Conservation (phyloP, 2,797 vertebrate species). For the Triplophysa bombifrons region DNA sequence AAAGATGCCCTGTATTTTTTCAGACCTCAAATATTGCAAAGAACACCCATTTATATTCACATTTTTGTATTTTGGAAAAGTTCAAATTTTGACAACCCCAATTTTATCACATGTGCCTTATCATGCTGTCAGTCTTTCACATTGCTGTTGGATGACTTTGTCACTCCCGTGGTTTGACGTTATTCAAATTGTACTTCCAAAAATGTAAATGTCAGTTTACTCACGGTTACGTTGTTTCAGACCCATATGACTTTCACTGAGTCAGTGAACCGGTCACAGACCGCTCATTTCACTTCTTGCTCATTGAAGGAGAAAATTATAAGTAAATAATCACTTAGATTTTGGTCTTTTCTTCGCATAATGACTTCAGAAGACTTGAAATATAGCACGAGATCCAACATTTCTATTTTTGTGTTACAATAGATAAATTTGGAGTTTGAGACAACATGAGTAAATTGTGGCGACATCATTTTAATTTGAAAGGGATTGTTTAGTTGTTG, state of each 20-base stretch:
- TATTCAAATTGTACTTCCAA: too few species aligned
- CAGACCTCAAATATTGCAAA: too few species aligned
- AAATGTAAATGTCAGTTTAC: neutral
- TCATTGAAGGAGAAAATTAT: neutral
- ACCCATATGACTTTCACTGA: neutral
- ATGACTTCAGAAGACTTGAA: neutral
- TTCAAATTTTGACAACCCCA: too few species aligned
- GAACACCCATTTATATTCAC: too few species aligned
- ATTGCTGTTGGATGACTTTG: too few species aligned
- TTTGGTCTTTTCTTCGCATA: neutral
- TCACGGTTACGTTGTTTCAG: neutral
- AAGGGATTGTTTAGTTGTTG: slow-evolving; percentile 8
- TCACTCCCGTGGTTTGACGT: too few species aligned
- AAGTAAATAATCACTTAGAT: neutral
- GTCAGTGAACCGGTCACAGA: neutral
- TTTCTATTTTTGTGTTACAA: neutral
- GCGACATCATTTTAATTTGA: neutral
- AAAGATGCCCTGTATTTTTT: too few species aligned
- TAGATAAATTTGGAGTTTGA: neutral
- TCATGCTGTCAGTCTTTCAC: too few species aligned
- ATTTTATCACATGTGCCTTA: too few species aligned
- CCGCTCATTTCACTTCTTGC: too few species aligned
- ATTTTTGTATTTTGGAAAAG: too few species aligned
- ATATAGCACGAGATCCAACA: too few species aligned
- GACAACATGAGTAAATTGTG: neutral